A percentile compares a stretch with the other conserved stretches of the same genome.
These are phyloP conservation scores for Tinea pellionella DNA, from an alignment of 2,888 invertebrate species.

Conservation along the genomic window DNA sequence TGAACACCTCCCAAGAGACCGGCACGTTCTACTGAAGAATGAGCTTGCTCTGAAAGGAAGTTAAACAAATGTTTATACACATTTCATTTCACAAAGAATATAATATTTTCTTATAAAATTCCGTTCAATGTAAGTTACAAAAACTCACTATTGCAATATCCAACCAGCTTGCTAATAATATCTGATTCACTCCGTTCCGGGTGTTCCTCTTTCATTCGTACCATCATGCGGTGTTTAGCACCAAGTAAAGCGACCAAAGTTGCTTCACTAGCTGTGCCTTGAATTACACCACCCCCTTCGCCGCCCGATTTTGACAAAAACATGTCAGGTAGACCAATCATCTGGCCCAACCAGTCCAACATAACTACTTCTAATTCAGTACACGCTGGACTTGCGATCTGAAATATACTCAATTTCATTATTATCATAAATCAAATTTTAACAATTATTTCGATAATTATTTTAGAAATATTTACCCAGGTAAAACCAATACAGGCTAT, in stretches of 20 bases:
- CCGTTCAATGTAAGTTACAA: too few relatives aligned
- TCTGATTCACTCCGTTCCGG: constrained; percentile 81
- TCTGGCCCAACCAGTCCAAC: constrained; percentile 96
- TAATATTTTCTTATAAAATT: too few relatives aligned
- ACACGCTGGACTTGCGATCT: constrained; percentile 95
- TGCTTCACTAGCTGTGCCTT: constrained; percentile 96
- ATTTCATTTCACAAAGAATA: too few relatives aligned
- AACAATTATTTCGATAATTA: too few relatives aligned
- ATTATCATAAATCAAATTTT: too few relatives aligned
- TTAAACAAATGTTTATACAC: too few relatives aligned
- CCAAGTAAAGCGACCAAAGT: constrained; percentile 93
- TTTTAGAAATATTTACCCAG: constrained; percentile 80
- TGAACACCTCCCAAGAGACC: constrained; percentile 89
- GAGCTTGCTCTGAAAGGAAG: constrained; percentile 78
- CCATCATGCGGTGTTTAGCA: constrained; percentile 81
- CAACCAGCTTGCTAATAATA: constrained; percentile 83
- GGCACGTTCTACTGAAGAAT: constrained; percentile 94
- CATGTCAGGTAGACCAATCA: constrained; percentile 85
- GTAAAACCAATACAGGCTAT: constrained; percentile 97
- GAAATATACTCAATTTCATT: too few relatives aligned
- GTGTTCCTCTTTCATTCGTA: constrained; percentile 75
- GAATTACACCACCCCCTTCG: constrained; percentile 90
- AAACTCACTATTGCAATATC: constrained; percentile 84
- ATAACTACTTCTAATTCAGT: constrained; percentile 95
- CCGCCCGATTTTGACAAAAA: constrained; percentile 87